A percentile compares a stretch with the other conserved stretches of the same genome.
These are phyloP conservation scores for Craseonycteris thonglongyai DNA, from an alignment of 2,113 vertebrate species.

Conservation along the genomic window DNA sequence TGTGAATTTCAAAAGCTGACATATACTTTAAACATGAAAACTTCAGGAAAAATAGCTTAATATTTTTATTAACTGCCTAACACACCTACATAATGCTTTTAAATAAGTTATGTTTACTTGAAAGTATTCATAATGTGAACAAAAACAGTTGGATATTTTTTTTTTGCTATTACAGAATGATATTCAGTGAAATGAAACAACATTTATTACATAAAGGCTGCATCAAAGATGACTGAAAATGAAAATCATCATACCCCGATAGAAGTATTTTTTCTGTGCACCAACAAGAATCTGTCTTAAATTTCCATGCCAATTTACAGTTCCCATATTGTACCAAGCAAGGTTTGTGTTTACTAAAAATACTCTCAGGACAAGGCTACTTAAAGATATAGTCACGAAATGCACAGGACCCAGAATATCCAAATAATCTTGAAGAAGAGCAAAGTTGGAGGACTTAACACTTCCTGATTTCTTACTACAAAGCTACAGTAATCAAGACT, in stretches of 20 bases:
- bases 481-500: neutral
- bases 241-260: neutral
- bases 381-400: slow-evolving; percentile 84
- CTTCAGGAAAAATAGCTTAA: neutral
- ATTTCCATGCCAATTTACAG: slow-evolving; percentile 84
- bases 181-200: neutral
- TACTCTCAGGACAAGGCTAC: slow-evolving; percentile 86
- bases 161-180: neutral
- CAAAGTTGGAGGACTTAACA: neutral
- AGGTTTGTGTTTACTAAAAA: slow-evolving; percentile 86
- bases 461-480: neutral
- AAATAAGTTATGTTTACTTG: neutral
- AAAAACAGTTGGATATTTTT: neutral
- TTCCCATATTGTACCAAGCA: slow-evolving; percentile 84
- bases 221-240: neutral
- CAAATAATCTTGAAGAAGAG: neutral
- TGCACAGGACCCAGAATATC: neutral
- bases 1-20: neutral
- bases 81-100: neutral
- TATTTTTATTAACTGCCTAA: neutral
- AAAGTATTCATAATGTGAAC: neutral
- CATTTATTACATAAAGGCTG: neutral
- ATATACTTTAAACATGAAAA: neutral
- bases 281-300: slow-evolving; percentile 84
- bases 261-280: slow-evolving; percentile 87